Conservation (phyloP, 2,888 invertebrate species). For the Leptinotarsa haldemani region DNA sequence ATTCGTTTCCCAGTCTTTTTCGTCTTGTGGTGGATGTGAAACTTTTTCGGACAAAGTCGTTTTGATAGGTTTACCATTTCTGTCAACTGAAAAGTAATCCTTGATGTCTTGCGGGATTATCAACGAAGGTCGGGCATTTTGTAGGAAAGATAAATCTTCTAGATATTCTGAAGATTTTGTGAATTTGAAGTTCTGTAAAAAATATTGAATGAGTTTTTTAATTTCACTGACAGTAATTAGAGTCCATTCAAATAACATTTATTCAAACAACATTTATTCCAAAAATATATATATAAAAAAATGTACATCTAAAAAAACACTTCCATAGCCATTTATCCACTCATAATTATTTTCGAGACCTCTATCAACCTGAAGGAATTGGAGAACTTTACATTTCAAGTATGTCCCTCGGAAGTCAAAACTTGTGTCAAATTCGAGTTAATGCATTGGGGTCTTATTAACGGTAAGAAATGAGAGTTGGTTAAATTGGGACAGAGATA, state of each 20-base stretch:
- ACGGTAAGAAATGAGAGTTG: no score
- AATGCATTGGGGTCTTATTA: no score
- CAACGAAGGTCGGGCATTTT: conserved; percentile 72
- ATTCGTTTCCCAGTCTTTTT: conserved; percentile 73
- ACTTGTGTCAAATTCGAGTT: no score
- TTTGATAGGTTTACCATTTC: conserved; percentile 72
- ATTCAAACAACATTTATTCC: neutral
- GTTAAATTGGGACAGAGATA: no score
- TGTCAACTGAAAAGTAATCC: conserved; percentile 73
- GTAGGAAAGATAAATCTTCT: conserved; percentile 72
- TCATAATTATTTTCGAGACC: no score
- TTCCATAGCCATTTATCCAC: no score
- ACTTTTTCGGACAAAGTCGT: conserved; percentile 70
- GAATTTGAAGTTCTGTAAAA: conserved; percentile 71
- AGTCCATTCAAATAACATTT: neutral
- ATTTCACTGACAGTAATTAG: neutral
- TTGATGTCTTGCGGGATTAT: conserved; percentile 67
- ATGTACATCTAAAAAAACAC: no score
- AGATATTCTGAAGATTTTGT: conserved; percentile 68
- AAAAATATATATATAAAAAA: no score
- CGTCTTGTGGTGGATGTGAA: conserved; percentile 68
- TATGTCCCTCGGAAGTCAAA: no score
- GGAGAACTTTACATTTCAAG: no score
- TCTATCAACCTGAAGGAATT: no score
- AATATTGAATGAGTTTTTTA: conserved; percentile 37